Evolutionary conservation across 1,140 invertebrate genomes (phyloP), one percentile per base, ranked within the genome.

Genomic region (Schlechtendalia chinensis): DNA sequence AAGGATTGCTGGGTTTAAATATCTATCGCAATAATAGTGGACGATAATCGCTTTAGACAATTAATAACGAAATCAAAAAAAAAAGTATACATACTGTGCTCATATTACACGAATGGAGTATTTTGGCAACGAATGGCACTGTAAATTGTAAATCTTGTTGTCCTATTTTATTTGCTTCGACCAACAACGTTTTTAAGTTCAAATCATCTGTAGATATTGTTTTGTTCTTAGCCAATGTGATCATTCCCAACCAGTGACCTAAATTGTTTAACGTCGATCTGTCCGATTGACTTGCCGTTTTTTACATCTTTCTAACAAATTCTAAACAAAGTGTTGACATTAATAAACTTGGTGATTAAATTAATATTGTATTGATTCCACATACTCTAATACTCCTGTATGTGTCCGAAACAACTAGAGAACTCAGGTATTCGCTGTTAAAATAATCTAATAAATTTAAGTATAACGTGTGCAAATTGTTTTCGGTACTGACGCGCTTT

Each of bases 101-200:
- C 87, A 98, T 98, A n/a, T 93, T 91, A 86, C 95, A 97, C 17
- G 96, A 96, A 86, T 98, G 95, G 65, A 99, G 87, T n/a, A 99
- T 93, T 89, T 99, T 99, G 19, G 97, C 97, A 39, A 98, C 94
- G 87, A 99, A 99, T 1, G 98, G 98, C n/a, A 99, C 96, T 11
- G 99, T 96, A 87, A 98, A 99, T 0, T 99, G 88, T 19, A 99
- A 87, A 86, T 99, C 97, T 85, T 98, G 95, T 84, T 96, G 93
- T 0, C 97, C 97, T 88, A 98, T 98, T 84, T 96, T 93, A 87
- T 97, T 98, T 2, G 98, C 97, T 88, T 99, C 98, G 19, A 98
- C 92, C 22, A 99, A 85, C 47, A 99, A 88, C 59, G 93, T 93
- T 88, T 94, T 99, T 29, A 99, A 86, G 86, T 99, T 97, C 69